Evolutionary conservation across 2,888 invertebrate species (phyloP).

Genomic region (Melanotus villosus): DNA sequence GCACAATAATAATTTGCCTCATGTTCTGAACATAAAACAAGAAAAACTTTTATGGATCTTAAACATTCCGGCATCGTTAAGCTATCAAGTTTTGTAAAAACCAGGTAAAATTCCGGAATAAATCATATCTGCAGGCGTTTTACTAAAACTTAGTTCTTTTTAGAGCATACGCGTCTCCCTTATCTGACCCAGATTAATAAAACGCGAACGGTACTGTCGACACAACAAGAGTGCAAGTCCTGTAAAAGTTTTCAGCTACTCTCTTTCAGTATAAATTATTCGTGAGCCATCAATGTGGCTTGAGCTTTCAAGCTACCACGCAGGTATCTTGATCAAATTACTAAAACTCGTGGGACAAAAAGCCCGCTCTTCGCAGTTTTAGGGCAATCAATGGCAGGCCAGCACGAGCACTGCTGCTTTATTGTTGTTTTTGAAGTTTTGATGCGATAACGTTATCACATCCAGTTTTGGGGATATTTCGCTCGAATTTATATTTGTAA

Average conservation of each 20-base stretch:
- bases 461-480: background rate
- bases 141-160: conserved; percentile 21
- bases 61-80: conserved; percentile 1
- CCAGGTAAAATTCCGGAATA: conserved; percentile 18
- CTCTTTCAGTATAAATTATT: conserved; percentile 65
- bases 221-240: conserved; percentile 43
- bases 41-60: background rate
- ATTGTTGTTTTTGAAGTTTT: conserved; percentile 36
- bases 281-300: conserved; percentile 62
- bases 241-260: conserved; percentile 62
- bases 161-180: conserved; percentile 24
- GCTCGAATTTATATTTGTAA: background rate
- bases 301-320: conserved; percentile 61
- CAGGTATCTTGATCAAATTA: conserved; percentile 64
- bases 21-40: background rate
- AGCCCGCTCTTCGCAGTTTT: conserved; percentile 47
- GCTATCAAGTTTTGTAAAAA: background rate
- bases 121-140: conserved; percentile 24
- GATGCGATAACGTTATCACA: conserved; percentile 11
- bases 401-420: conserved; percentile 33
- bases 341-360: conserved; percentile 59
- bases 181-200: conserved; percentile 49
- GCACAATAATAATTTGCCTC: background rate
- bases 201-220: conserved; percentile 43
- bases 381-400: conserved; percentile 41